Conservation (phyloP, 2,113 vertebrate species). For the Phalacrocorax carbo region DNA sequence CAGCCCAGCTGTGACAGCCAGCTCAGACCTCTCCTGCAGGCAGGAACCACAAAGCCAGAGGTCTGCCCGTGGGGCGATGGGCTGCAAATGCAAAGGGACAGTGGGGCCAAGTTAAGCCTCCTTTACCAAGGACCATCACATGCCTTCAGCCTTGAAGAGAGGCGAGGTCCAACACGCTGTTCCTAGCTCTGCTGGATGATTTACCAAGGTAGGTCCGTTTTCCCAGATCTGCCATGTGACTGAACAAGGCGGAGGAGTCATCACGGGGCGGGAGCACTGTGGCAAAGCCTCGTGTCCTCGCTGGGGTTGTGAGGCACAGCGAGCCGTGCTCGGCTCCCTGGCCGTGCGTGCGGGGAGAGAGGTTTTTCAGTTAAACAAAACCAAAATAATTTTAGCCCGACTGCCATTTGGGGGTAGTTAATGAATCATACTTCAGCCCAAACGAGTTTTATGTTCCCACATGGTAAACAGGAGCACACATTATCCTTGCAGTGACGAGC, state of each 20-base stretch:
- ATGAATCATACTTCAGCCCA: not conserved
- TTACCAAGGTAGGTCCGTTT: not conserved
- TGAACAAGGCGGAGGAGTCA: rapidly evolving
- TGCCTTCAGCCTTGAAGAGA: not conserved
- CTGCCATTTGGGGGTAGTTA: not conserved
- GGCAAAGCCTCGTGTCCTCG: not conserved
- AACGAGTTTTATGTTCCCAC: not conserved
- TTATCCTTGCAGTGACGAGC: conserved; percentile 48
- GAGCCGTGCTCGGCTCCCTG: not conserved
- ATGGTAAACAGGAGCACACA: conserved; percentile 67
- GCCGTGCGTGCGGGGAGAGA: not conserved
- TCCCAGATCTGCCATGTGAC: not conserved
- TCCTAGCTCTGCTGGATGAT: not conserved
- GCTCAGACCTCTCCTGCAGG: not conserved
- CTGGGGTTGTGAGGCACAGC: not conserved
- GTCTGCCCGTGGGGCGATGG: not conserved
- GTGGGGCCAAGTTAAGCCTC: not conserved
- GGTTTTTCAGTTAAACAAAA: not conserved
- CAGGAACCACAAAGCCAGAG: not conserved
- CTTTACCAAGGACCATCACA: not conserved
- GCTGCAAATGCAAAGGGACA: not conserved
- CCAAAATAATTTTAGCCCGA: not conserved
- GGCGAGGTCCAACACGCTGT: not conserved
- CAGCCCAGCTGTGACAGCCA: not conserved
- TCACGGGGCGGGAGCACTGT: not conserved